A percentile compares a stretch with the other conserved stretches of the same genome.
phyloP scores from a whole-genome alignment of 1,140 invertebrate genomes.

The Eupristina koningsbergeri region DNA sequence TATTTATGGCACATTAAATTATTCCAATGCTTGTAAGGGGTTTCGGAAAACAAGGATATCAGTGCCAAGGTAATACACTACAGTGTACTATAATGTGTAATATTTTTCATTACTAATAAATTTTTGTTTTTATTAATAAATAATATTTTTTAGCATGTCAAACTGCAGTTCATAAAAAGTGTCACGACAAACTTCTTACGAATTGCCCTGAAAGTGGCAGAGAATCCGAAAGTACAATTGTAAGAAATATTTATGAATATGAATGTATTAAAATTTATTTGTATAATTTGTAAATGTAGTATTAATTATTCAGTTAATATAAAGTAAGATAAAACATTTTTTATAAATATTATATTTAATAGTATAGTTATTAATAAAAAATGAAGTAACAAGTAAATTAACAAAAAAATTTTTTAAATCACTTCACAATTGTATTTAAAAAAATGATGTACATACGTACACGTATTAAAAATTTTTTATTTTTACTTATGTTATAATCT shows the following conservation, averaged over 20 bases:
- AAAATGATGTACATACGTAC: not conserved
- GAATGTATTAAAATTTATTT: not conserved
- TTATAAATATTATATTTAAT: no score
- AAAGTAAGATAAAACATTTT: not conserved
- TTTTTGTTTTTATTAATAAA: slow-evolving; percentile 16
- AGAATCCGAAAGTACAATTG: slow-evolving; percentile 93
- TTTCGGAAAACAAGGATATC: slow-evolving; percentile 97
- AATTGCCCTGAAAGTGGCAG: slow-evolving; percentile 95
- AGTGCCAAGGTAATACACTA: slow-evolving; percentile 87
- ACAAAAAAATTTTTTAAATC: not conserved
- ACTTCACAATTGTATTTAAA: no score
- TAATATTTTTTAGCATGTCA: slow-evolving; percentile 84
- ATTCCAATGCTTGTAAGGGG: slow-evolving; percentile 77
- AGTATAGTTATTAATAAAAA: no score
- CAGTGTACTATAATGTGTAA: not conserved
- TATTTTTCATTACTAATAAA: not conserved
- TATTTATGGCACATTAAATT: slow-evolving; percentile 14
- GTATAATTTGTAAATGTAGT: not conserved
- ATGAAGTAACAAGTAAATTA: not conserved
- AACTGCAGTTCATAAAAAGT: slow-evolving; percentile 97
- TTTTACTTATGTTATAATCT: no score
- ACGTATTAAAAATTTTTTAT: not conserved
- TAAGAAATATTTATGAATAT: slow-evolving; percentile 73
- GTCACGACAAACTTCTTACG: slow-evolving; percentile 94
- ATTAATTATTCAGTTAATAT: not conserved